Evolutionary conservation across 2,888 invertebrate genomes (phyloP).

Genomic region (Apodemia mormo): DNA sequence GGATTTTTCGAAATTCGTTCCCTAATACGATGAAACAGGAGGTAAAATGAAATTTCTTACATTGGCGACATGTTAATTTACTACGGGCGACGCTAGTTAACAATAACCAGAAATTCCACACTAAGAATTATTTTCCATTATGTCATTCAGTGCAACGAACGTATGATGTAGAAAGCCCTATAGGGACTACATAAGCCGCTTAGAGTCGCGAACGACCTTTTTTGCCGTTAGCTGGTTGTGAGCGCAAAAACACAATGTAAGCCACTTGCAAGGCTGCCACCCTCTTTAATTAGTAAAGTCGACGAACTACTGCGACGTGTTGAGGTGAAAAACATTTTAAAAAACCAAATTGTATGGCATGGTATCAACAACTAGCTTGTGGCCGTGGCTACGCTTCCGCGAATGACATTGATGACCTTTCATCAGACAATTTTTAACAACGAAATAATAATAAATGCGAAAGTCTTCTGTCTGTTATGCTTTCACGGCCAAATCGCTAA

Average conservation of each 20-base stretch:
- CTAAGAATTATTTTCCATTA: not conserved
- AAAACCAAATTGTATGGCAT: not conserved
- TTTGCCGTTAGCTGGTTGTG: constrained; percentile 35
- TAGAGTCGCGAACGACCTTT: constrained; percentile 36
- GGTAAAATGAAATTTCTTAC: too few relatives aligned
- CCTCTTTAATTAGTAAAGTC: constrained; percentile 47
- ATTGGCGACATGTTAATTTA: too few relatives aligned
- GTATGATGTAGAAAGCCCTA: constrained; percentile 10
- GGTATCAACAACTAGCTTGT: constrained; percentile 4
- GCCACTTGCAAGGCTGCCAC: constrained; percentile 44
- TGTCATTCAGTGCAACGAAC: constrained; percentile 12
- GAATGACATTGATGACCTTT: not conserved
- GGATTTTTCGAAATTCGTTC: too few relatives aligned
- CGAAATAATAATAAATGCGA: too few relatives aligned
- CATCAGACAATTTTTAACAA: too few relatives aligned
- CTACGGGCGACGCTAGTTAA: too few relatives aligned
- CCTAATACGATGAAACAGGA: too few relatives aligned
- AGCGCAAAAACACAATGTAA: constrained; percentile 45
- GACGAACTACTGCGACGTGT: constrained; percentile 33
- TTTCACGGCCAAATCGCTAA: too few relatives aligned
- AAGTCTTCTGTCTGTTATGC: too few relatives aligned
- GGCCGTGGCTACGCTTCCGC: not conserved
- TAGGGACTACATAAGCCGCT: constrained; percentile 30
- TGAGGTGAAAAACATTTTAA: constrained; percentile 31
- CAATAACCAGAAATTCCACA: not conserved